Conservation (phyloP, 2,113 vertebrate genomes). For the Spea multiplicata region DNA sequence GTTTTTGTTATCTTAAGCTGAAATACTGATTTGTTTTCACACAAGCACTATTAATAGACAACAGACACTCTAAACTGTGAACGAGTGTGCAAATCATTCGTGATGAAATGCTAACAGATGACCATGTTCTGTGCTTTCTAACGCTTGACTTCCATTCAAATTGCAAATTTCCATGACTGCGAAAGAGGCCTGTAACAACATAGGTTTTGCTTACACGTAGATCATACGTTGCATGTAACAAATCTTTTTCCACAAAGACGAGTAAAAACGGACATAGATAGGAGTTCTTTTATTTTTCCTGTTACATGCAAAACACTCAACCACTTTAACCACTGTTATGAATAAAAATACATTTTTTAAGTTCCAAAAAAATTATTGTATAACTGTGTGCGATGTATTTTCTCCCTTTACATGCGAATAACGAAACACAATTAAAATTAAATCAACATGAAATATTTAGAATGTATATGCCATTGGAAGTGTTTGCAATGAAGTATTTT, state of each 20-base stretch:
- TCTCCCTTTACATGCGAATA: too few relatives aligned
- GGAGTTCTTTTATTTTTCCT: constrained; percentile 54
- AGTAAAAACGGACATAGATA: constrained; percentile 58
- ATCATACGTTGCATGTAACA: constrained; percentile 58
- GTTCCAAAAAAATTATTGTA: neutral
- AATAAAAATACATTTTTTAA: constrained; percentile 42
- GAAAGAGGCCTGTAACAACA: constrained; percentile 66
- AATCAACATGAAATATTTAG: too few relatives aligned
- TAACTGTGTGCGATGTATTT: neutral
- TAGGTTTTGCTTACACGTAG: constrained; percentile 61
- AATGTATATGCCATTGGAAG: too few relatives aligned
- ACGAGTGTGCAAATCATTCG: constrained; percentile 76
- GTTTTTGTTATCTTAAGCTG: neutral
- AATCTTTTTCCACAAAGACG: constrained; percentile 56
- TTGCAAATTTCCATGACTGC: constrained; percentile 77
- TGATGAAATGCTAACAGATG: constrained; percentile 80
- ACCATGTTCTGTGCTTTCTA: constrained; percentile 69
- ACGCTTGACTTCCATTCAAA: constrained; percentile 74
- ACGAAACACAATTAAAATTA: too few relatives aligned
- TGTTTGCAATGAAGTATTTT: too few relatives aligned
- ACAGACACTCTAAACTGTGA: constrained; percentile 58
- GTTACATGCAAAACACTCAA: constrained; percentile 50
- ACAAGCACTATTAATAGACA: constrained; percentile 72
- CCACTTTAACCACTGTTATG: constrained; percentile 53
- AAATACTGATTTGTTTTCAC: constrained; percentile 72